Conservation (phyloP, 1,140 invertebrate species). For the Ephestia elutella region DNA sequence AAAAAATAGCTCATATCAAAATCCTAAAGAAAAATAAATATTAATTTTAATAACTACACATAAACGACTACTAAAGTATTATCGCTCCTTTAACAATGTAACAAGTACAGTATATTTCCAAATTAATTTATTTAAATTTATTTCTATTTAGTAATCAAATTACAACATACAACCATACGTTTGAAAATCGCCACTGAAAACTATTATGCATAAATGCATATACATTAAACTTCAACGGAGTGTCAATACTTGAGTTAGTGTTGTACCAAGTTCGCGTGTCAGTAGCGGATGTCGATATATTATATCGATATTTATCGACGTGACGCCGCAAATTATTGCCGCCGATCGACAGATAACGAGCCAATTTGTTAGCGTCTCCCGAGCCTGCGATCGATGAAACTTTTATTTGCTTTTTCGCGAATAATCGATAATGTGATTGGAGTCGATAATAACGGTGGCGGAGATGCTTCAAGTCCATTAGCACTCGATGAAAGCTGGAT, state of each 20-base stretch:
- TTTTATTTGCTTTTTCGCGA: slow-evolving; percentile 13
- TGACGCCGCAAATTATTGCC: slow-evolving; percentile 45
- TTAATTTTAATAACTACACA: too few species aligned
- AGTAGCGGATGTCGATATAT: slow-evolving; percentile 36
- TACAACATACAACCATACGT: neutral
- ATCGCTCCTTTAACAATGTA: too few species aligned
- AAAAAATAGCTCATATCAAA: too few species aligned
- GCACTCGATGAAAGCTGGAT: neutral
- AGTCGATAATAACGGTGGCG: slow-evolving; percentile 12
- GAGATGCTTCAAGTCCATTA: slow-evolving; percentile 2
- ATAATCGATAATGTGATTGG: slow-evolving; percentile 15
- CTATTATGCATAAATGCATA: slow-evolving; percentile 9
- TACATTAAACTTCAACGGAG: slow-evolving; percentile 16
- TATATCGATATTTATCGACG: slow-evolving; percentile 52
- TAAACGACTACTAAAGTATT: too few species aligned
- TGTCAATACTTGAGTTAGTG: slow-evolving; percentile 34
- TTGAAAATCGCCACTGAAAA: slow-evolving; percentile 5
- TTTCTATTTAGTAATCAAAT: neutral
- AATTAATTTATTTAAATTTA: neutral
- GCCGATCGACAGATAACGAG: slow-evolving; percentile 47
- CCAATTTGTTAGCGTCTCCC: slow-evolving; percentile 48
- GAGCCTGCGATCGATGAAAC: slow-evolving; percentile 13
- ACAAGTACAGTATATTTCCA: neutral
- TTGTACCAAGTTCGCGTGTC: slow-evolving; percentile 27
- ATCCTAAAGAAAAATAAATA: too few species aligned